Base-by-base conservation (phyloP, 2,113 vertebrate genomes). In the Syngnathoides biaculeatus region DNA sequence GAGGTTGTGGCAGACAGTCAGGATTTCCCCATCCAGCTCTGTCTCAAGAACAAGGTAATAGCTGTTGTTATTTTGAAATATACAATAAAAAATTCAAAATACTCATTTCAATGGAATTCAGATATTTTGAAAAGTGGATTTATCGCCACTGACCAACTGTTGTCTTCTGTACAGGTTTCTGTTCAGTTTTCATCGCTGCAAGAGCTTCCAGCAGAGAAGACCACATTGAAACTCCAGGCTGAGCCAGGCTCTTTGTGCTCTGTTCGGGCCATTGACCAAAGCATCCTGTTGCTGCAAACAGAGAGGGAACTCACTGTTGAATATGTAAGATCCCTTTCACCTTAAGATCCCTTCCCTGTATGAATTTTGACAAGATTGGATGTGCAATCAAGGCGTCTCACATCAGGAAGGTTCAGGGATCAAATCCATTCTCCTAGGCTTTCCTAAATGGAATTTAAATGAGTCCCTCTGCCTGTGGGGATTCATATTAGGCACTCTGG, bases 1-100 rank as follows among this genome's bases (percentile, higher is more conserved):
- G 94, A 95, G 68, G 59, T 88, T 10, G 84, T 97, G 2, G 95
- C 93, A 0, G 95, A 97, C 86, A 93, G 93, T 79, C 50, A 50
- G 50, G 84, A 90, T 81, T 93, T 93, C 61, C 50, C 81, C 0
- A 45, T 93, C 74, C 85, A 93, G 69, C 86, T 89, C 0, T 97
- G 95, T 75, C 91, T 97, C 65, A 77, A 56, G 14, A 95, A 96
- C 87, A 93, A 94, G 93, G 96, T 96, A n/a, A 12, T 12, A 30
- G 13, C 22, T 20, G 20, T 19, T 55, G 24, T 35, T 35, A 55
- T 27, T 27, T 13, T 55, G 10, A 55, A 53, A 53, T 55, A 5
- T 9, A 53, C 20, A 22, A 24, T 24, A 10, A 22, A 43, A 2
- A 15, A 43, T 14, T 43, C 4, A 15, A 43, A 14, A 14, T 43